Percentiles rank a stretch among this genome's conserved stretches.
These are phyloP conservation scores for Danio aesculapii DNA, from an alignment of 2,797 vertebrate species.

Conservation along the genomic window DNA sequence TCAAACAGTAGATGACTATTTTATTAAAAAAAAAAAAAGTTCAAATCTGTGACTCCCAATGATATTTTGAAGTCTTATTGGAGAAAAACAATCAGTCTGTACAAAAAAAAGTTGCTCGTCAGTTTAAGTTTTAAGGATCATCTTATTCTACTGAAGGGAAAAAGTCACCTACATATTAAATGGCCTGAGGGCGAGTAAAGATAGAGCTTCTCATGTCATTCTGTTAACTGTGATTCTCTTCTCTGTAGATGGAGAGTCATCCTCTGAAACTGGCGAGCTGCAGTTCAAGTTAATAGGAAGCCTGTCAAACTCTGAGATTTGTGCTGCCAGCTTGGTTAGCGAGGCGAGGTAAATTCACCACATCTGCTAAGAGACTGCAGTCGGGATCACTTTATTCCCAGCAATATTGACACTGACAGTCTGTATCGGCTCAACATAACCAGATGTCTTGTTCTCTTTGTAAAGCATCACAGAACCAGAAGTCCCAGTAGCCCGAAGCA, in stretches of 20 bases:
- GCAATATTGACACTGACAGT: neutral
- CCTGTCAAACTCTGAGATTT: slow-evolving; percentile 36
- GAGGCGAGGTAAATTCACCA: slow-evolving; percentile 37
- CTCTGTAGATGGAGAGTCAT: slow-evolving; percentile 32
- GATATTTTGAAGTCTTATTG: no score
- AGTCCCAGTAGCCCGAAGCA: slow-evolving; percentile 63
- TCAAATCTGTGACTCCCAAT: no score
- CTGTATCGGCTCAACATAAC: neutral
- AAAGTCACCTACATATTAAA: no score
- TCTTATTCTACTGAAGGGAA: no score
- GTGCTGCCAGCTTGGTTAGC: slow-evolving; percentile 16
- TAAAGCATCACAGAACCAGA: slow-evolving; percentile 75
- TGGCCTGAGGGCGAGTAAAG: neutral
- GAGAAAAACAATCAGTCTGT: no score
- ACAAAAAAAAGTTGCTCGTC: no score
- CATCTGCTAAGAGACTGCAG: neutral
- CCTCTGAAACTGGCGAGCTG: slow-evolving; percentile 25
- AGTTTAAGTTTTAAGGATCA: no score
- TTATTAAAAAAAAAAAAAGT: no score
- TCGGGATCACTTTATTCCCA: neutral
- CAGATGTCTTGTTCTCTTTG: slow-evolving; percentile 26
- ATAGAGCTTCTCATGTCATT: neutral
- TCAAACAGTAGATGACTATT: no score
- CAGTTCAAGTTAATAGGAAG: slow-evolving; percentile 21
- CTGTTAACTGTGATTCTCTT: neutral